phyloP scores from a whole-genome alignment of 2,113 vertebrate genomes.

The Arenaria interpres region DNA sequence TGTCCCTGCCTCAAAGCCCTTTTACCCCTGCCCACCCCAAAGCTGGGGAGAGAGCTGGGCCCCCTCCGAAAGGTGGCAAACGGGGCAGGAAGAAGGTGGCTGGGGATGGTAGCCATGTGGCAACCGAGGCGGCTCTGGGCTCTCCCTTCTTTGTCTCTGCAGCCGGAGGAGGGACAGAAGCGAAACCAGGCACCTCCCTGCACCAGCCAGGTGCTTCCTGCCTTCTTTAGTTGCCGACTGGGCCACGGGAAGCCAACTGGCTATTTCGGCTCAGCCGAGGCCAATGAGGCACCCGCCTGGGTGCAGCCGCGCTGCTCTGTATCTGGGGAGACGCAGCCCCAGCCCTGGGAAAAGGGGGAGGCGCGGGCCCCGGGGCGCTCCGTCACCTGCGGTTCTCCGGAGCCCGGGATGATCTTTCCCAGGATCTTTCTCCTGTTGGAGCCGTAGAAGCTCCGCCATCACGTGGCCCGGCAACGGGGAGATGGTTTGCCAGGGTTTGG shows the following conservation, averaged over 20 bases:
- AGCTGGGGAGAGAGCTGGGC: neutral
- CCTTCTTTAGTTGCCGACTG: neutral
- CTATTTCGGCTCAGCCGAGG: neutral
- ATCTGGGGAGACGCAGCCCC: slow-evolving; percentile 53
- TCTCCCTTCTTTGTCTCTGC: slow-evolving; percentile 15
- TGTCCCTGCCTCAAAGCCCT: rapidly evolving
- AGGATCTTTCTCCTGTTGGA: neutral
- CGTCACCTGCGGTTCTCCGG: rapidly evolving
- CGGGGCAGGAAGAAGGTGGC: no score
- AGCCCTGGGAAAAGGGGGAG: neutral
- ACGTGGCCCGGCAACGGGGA: neutral
- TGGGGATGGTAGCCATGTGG: rapidly evolving
- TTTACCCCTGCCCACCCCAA: neutral
- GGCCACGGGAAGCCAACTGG: neutral
- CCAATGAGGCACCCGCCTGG: slow-evolving; percentile 25
- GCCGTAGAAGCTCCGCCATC: neutral
- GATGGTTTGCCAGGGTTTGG: neutral
- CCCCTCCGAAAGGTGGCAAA: rapidly evolving
- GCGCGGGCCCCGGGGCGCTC: neutral
- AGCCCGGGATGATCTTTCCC: neutral
- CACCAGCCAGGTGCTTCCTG: slow-evolving; percentile 76
- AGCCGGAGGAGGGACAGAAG: slow-evolving; percentile 27
- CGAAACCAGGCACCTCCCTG: neutral
- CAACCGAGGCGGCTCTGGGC: neutral
- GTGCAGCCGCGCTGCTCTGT: neutral